Evolutionary conservation across 1,140 invertebrate species (phyloP).

Genomic region (Telenomus remus): DNA sequence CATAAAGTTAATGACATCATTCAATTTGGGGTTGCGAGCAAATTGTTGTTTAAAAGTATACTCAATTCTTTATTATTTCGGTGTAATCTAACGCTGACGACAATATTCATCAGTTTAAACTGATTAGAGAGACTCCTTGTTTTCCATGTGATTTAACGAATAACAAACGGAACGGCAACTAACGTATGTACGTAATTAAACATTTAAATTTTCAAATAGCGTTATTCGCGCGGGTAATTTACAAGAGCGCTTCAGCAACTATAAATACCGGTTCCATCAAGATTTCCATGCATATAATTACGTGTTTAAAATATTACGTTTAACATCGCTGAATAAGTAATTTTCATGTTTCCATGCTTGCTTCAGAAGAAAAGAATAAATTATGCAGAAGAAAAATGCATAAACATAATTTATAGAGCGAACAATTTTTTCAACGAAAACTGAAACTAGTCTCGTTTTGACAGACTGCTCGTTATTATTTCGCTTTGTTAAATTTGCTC

Average conservation of each 20-base stretch:
- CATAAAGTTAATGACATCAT: too few species aligned
- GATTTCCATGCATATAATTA: conserved; percentile 36
- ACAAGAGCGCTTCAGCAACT: not conserved
- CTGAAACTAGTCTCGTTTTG: conserved; percentile 4
- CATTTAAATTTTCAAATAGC: not conserved
- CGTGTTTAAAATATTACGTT: conserved; percentile 35
- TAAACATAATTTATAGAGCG: conserved; percentile 37
- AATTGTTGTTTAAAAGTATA: too few species aligned
- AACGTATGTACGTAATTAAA: too few species aligned
- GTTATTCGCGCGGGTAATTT: conserved; percentile 3
- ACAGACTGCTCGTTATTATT: conserved; percentile 8
- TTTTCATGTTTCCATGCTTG: conserved; percentile 19
- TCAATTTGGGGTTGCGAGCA: too few species aligned
- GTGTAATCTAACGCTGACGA: too few species aligned
- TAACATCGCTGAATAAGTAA: conserved; percentile 33
- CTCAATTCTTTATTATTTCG: too few species aligned
- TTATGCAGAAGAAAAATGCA: conserved; percentile 23
- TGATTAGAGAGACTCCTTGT: too few species aligned
- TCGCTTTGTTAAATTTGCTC: conserved; percentile 3
- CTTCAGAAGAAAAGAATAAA: conserved; percentile 11
- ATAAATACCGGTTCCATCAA: conserved; percentile 11
- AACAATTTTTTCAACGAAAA: conserved; percentile 14
- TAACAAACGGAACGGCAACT: too few species aligned
- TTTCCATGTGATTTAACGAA: too few species aligned
- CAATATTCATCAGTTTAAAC: too few species aligned